phyloP scores from a whole-genome alignment of 2,797 vertebrate genomes.

The Zalophus californianus region DNA sequence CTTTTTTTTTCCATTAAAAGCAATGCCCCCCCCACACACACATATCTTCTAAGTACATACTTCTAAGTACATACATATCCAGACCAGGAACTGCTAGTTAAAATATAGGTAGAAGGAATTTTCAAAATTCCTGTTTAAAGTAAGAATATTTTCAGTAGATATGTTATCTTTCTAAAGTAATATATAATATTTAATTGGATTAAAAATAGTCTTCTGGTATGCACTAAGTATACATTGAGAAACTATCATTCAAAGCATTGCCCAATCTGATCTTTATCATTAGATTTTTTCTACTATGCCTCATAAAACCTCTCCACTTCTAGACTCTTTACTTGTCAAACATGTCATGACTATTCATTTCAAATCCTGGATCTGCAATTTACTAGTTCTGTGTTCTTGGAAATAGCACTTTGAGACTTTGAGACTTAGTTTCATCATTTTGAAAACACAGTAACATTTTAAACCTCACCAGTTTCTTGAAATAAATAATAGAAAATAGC shows the following conservation, averaged over 20 bases:
- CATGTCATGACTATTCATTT: not conserved
- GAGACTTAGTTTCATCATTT: not conserved
- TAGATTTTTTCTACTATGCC: not conserved
- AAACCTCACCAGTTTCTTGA: not conserved
- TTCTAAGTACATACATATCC: not conserved
- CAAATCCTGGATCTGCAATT: not conserved
- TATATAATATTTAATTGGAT: not conserved
- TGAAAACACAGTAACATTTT: not conserved
- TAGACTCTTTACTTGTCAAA: not conserved
- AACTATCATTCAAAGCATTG: not conserved
- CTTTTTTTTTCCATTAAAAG: not conserved
- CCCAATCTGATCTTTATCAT: not conserved
- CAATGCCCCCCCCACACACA: not conserved
- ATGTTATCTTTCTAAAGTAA: not conserved
- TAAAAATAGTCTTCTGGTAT: not conserved
- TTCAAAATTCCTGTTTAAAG: conserved; percentile 3
- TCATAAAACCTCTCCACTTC: not conserved
- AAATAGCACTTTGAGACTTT: not conserved
- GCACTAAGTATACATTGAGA: not conserved
- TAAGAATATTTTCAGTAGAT: not conserved
- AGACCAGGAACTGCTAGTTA: not conserved
- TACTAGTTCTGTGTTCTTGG: not conserved
- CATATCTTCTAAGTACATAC: not conserved
- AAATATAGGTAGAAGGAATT: not conserved
- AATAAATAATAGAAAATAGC: not conserved